Base-by-base conservation (phyloP, 92 coral and sea anemone species). In the Ricordea florida region DNA sequence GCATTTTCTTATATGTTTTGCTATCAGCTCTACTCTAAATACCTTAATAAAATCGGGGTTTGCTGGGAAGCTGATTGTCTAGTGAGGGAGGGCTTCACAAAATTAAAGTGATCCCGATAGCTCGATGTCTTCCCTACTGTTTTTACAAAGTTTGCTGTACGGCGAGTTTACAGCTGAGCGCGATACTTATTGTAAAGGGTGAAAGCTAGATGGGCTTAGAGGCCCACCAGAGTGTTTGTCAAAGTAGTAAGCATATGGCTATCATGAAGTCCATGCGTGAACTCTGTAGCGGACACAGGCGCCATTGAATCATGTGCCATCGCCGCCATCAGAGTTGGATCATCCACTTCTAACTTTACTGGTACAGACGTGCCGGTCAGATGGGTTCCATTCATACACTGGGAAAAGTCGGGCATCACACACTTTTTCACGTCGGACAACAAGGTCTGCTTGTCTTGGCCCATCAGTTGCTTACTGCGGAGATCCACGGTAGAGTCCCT, bases 221-320 rank as follows among this genome's bases (percentile, higher is more conserved):
- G 92, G 82, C 99, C 99, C 74, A 96, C 99, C 70, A 96, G 84
- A 60, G 97, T 79, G 62, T 93, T 89, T 35, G 99, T 96, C 24
- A 96, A 83, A 13, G 99, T 92, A 56, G 92, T 96, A 25, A 96
- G 80, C 99, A 96, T 96, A 64, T 96, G 97, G 17, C 83, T 76
- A 71, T 96, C 99, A 15, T 91, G 93, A 43, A 96, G 83, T 79
- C 99, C 97, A 28, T 92, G 99, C 48, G 82, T 86, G 49, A 89
- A 89, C 48, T 96, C 99, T 35, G 69, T 87, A 14, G 86, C 89
- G 9, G 93, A 67, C 1, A 84, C 73, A 40, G 85, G 87, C 41
- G 87, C 86, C 69, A 88, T 90, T n/a, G 93, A 49, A 20, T 92
- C 93, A 14, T 88, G 83, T 49, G 90, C 80, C 28, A 87, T 78